Conservation (phyloP, 64 coral and sea anemone species). For the Cladopsammia gracilis region DNA sequence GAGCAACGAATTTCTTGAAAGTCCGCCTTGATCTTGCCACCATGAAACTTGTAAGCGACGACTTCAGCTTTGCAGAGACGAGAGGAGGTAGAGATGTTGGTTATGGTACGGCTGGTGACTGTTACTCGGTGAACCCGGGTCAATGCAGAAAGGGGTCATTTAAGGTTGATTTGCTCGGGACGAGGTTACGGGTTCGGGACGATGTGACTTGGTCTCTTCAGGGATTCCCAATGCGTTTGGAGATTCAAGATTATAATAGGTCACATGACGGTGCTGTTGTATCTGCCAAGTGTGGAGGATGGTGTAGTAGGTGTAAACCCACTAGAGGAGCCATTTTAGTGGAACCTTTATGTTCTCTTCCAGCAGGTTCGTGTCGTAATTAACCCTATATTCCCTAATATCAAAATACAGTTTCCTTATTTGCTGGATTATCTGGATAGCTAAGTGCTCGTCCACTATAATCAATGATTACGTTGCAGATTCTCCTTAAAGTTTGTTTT, state of each 20-base stretch:
- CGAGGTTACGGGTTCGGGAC: slow-evolving; percentile 70
- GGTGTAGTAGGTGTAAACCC: slow-evolving; percentile 87
- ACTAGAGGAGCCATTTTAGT: slow-evolving; percentile 70
- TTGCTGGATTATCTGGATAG: no score
- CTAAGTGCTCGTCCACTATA: no score
- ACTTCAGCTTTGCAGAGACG: slow-evolving; percentile 76
- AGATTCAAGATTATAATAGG: slow-evolving; percentile 85
- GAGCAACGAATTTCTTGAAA: slow-evolving; percentile 84
- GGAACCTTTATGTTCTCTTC: slow-evolving; percentile 75
- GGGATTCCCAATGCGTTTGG: slow-evolving; percentile 78
- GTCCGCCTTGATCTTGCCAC: slow-evolving; percentile 71
- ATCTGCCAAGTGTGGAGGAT: slow-evolving; percentile 94
- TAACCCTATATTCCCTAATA: no score
- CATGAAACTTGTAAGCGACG: slow-evolving; percentile 71
- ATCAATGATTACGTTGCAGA: no score
- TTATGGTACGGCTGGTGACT: slow-evolving; percentile 98
- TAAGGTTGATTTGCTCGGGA: slow-evolving; percentile 87
- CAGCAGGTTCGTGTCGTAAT: slow-evolving; percentile 58
- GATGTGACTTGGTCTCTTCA: slow-evolving; percentile 86
- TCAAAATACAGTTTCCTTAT: no score
- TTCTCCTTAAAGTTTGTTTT: no score
- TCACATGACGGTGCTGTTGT: slow-evolving; percentile 59
- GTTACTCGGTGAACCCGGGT: slow-evolving; percentile 84
- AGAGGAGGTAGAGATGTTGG: slow-evolving; percentile 56
- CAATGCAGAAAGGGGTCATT: slow-evolving; percentile 92